Percentiles rank a stretch among this genome's conserved stretches.
Conservation (phyloP, 2,888 invertebrate genomes). For the Margaritifera margaritifera region DNA sequence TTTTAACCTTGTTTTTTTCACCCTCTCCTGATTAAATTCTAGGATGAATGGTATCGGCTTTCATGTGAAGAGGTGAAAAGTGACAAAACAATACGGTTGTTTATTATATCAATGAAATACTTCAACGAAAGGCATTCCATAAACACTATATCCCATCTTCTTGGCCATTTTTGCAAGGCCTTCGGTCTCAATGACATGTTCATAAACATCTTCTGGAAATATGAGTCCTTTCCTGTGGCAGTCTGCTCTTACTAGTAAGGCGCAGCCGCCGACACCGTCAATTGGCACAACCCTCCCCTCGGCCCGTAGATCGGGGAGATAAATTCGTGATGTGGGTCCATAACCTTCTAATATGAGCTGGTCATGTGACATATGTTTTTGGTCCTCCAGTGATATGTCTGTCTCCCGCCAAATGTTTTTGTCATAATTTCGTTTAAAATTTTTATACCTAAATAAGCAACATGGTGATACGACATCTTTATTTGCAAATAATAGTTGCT, state of each 20-base stretch:
- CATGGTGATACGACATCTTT: conserved; percentile 59
- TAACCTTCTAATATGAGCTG: conserved; percentile 66
- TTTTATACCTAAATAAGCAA: conserved; percentile 52
- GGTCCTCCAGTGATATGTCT: conserved; percentile 44
- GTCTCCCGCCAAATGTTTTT: conserved; percentile 69
- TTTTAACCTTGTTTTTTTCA: too few relatives aligned
- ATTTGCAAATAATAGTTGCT: conserved; percentile 58
- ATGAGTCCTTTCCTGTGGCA: conserved; percentile 61
- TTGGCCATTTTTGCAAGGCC: conserved; percentile 67
- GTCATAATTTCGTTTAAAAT: conserved; percentile 51
- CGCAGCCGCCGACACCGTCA: conserved; percentile 69
- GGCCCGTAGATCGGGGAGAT: conserved; percentile 56
- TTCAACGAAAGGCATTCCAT: conserved; percentile 63
- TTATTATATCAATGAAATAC: conserved; percentile 45
- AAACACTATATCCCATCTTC: conserved; percentile 55
- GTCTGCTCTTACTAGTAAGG: conserved; percentile 54
- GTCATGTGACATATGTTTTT: conserved; percentile 37
- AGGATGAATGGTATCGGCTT: too few relatives aligned
- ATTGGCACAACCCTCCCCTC: conserved; percentile 62
- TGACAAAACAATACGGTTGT: too few relatives aligned
- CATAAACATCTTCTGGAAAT: conserved; percentile 61
- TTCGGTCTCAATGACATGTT: conserved; percentile 68
- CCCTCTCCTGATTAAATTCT: too few relatives aligned
- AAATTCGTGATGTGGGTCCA: conserved; percentile 38
- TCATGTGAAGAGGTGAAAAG: too few relatives aligned